Evolutionary conservation across 2,797 vertebrate species (phyloP).

Genomic region (Acrossocheilus fasciatus): DNA sequence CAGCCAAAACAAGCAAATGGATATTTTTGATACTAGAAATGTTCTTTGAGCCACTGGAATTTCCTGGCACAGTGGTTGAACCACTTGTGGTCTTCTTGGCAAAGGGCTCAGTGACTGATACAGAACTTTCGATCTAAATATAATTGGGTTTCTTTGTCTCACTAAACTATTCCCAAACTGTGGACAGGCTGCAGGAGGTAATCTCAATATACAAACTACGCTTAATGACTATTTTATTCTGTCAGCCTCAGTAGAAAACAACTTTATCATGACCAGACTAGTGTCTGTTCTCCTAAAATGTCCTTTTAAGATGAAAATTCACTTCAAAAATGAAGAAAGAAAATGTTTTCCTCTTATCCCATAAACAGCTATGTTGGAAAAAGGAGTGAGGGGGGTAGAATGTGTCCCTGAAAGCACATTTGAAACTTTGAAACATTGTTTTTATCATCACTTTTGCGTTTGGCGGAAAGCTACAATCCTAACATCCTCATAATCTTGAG

Average conservation of each 20-base stretch:
- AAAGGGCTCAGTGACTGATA: conserved; percentile 57
- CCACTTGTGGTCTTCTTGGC: conserved; percentile 59
- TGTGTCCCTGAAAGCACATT: conserved; percentile 2
- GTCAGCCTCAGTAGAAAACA: not conserved
- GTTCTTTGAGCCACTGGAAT: conserved; percentile 61
- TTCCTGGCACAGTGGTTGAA: conserved; percentile 54
- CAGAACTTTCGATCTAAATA: conserved; percentile 58
- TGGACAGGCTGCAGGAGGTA: conserved; percentile 1
- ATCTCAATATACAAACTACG: conserved; percentile 1
- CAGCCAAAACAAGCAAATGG: conserved; percentile 58
- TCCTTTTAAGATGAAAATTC: conserved; percentile 3
- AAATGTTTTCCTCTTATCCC: not conserved
- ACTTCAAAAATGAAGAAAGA: not conserved
- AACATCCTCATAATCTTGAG: not conserved
- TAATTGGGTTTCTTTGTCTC: conserved; percentile 66
- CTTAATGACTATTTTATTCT: not conserved
- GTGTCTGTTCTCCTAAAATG: not conserved
- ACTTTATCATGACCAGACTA: conserved; percentile 1
- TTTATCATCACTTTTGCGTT: not conserved
- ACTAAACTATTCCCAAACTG: conserved; percentile 52
- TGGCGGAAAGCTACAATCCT: not conserved
- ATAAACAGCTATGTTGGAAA: conserved; percentile 14
- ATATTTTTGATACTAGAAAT: conserved; percentile 71
- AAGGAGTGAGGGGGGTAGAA: not conserved
- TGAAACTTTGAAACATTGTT: conserved; percentile 20